Conservation (phyloP, 2,113 vertebrate genomes). For the Leptobrachium leishanense region DNA sequence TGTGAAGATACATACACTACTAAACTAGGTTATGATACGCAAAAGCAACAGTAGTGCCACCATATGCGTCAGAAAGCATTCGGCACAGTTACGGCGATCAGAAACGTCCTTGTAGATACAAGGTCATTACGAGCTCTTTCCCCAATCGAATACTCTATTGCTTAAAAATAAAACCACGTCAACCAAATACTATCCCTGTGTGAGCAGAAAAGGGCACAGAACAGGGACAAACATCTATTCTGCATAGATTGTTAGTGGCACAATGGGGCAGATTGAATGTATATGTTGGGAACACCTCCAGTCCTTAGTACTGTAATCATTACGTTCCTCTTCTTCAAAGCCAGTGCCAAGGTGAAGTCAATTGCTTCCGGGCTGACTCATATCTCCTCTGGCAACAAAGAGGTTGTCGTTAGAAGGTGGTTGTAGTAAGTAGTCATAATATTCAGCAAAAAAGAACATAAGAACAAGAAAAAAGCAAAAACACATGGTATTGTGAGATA, state of each 20-base stretch:
- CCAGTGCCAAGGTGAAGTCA: conserved; percentile 15
- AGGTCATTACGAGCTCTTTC: conserved; percentile 2
- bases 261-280: conserved; percentile 28
- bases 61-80: background rate
- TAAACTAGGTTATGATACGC: background rate
- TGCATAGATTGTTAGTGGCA: conserved; percentile 46
- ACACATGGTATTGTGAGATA: too few species aligned
- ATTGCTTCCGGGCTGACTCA: background rate
- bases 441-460: too few species aligned
- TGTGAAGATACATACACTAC: background rate
- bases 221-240: conserved; percentile 34
- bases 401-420: background rate
- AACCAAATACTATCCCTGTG: background rate
- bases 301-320: conserved; percentile 12
- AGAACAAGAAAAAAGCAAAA: too few species aligned
- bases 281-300: background rate
- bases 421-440: background rate
- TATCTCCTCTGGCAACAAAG: conserved; percentile 25
- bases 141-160: background rate
- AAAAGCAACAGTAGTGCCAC: conserved; percentile 11
- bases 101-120: background rate
- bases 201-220: conserved; percentile 17
- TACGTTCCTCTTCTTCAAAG: conserved; percentile 24
- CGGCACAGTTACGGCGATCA: background rate
- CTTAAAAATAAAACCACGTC: background rate